Base-by-base conservation (phyloP, 2,888 invertebrate species). In the Eristalis intricaria region DNA sequence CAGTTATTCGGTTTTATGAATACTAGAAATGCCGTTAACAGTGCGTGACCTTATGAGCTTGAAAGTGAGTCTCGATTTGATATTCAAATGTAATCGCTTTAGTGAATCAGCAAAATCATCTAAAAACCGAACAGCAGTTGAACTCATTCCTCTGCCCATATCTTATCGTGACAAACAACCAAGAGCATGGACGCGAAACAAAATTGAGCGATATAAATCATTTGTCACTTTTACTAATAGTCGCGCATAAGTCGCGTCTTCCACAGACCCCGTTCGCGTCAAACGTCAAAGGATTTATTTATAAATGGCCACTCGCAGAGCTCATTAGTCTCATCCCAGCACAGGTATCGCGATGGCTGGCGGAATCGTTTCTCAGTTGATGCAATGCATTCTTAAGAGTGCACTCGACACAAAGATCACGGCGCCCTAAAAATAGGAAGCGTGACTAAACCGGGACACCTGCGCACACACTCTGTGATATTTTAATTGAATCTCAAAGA, bases 401-500 rank as follows among this genome's bases (percentile, higher is more conserved):
- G 76, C 82, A 71, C 65, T 26, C 69, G 76, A 76, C 70, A 75
- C 81, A 74, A 19, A 68, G 11, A 60, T 60, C 35, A 64, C n/a
- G 15, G 58, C 22, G 43, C 23, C 19, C 40, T 78, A 78, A 83
- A 83, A 83, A 83, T 83, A 83, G 77, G 66, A 73, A 68, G 78
- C 68, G 61, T 83, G 83, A 68, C 73, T 83, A 71, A 82, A 40
- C 40, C n/a, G 15, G 43, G 2, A 73, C 83, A 68, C 83, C 71
- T 68, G 78, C 77, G 70, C 29, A 65, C 58, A 69, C 64, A 26
- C 76, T 35, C 43, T 32, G 23, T 68, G 69, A 71, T 66, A 35
- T 58, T 65, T 70, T 66, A 81, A 81, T 76, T 82, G 35, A 50
- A 60, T 56, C 64, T 75, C 38, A 10, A 63, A 71, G 3, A 38